Conservation (phyloP, 1,140 invertebrate species). For the Augochlora pura region DNA sequence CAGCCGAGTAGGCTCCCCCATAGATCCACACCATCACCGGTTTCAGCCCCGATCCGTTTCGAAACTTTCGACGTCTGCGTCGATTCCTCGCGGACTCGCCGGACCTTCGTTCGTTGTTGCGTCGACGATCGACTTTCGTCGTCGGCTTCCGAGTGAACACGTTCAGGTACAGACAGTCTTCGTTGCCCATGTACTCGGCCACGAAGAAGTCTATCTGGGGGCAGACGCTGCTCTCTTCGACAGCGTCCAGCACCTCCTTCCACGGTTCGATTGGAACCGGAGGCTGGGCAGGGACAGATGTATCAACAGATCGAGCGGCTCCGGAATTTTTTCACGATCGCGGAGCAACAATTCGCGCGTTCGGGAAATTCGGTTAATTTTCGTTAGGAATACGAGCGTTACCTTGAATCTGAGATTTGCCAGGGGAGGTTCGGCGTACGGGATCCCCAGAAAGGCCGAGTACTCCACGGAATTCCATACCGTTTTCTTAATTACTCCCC, state of each 20-base stretch:
- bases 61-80: neutral
- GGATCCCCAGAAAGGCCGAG: slow-evolving; percentile 68
- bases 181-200: slow-evolving; percentile 69
- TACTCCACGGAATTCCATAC: slow-evolving; percentile 48
- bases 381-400: no score
- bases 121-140: slow-evolving; percentile 16
- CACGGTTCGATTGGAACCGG: slow-evolving; percentile 36
- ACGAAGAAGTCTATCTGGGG: slow-evolving; percentile 22
- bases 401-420: slow-evolving; percentile 61
- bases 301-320: no score
- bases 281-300: neutral
- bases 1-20: slow-evolving; percentile 84
- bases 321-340: no score
- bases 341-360: no score
- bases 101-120: no score
- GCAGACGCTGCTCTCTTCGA: slow-evolving; percentile 53
- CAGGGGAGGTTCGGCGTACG: slow-evolving; percentile 63
- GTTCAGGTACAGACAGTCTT: slow-evolving; percentile 86
- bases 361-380: no score
- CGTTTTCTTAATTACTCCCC: slow-evolving; percentile 51
- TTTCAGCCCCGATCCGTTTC: neutral
- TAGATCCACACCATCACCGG: slow-evolving; percentile 89
- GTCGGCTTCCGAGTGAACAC: slow-evolving; percentile 83
- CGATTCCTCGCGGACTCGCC: no score
- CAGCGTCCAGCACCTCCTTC: slow-evolving; percentile 38